Evolutionary conservation across 2,888 invertebrate genomes (phyloP), one percentile per base, ranked within the genome.

Genomic region (Ormyrus pomaceus): DNA sequence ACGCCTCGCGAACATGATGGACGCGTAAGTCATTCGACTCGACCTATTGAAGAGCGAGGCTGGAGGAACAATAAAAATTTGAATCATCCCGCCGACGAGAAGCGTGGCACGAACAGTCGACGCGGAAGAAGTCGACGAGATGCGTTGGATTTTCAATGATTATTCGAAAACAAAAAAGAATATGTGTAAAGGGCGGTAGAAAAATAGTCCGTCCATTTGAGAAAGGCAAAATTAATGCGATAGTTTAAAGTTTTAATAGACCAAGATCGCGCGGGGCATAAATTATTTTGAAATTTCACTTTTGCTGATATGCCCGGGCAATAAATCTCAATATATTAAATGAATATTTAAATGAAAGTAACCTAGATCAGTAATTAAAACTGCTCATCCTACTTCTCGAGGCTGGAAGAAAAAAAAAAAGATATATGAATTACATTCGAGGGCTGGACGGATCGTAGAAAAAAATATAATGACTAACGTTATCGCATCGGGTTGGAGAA

Each of bases 41-140:
- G 19, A 45, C 13, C 74, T 79, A 79, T 79, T 70, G 79, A 79
- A 70, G 74, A 79, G 79, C 69, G 71, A 61, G n/a, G n/a, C 58
- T 46, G 10, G 11, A 46, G 19, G 19, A 51, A 65, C 59, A 62
- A 65, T 61, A 75, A 76, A 68, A 76, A 80, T 80, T 80, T 72
- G 68, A 80, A 65, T 80, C 72, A 80, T 76, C 75, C 55, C 11
- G 58, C 56, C 66, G 59, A 61, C 34, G 51, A 11, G 34, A 64
- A 8, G 55, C 8, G 48, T 64, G 34, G 34, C 34, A 34, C 34
- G 34, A 70, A 64, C 48, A 19, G 46, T 11, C 8, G 56, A 11
- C 51, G n/a, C 11, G 34, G 34, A 34, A 34, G 34, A 34, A 34
- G 34, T 34, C 34, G 34, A 34, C 34, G 34, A 1, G 34, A 34